Percentiles rank a stretch among this genome's conserved stretches.
phyloP scores from a whole-genome alignment of 2,888 invertebrate genomes.

The Diabrotica balteata region DNA sequence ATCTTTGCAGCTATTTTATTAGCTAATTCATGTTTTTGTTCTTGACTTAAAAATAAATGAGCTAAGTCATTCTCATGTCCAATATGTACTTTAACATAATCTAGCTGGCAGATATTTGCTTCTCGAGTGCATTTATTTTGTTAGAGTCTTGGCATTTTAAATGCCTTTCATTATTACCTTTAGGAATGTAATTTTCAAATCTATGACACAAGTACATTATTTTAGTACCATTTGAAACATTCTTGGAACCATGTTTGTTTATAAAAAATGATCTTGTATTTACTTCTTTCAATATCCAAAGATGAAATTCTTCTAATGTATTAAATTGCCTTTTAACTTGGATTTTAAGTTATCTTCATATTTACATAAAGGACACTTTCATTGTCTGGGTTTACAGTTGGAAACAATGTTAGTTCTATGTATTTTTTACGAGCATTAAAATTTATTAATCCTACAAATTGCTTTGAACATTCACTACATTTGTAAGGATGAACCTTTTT shows the following conservation, averaged over 20 bases:
- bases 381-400: not conserved
- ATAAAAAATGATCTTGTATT: conserved; percentile 10
- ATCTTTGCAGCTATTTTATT: conserved; percentile 9
- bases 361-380: conserved; percentile 9
- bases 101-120: not conserved
- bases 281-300: conserved; percentile 14
- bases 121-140: conserved; percentile 1
- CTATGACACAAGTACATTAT: not conserved
- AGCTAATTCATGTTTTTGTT: conserved; percentile 20
- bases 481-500: too few relatives aligned
- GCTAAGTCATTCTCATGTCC: not conserved
- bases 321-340: not conserved
- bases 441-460: not conserved
- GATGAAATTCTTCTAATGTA: not conserved
- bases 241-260: not conserved
- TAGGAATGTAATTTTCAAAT: not conserved
- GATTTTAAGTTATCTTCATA: conserved; percentile 9
- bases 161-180: not conserved
- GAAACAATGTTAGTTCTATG: too few relatives aligned
- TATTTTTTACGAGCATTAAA: not conserved
- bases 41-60: conserved; percentile 20
- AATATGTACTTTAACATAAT: not conserved
- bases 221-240: conserved; percentile 3
- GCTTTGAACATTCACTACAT: not conserved
- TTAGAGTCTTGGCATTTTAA: conserved; percentile 4